These are phyloP conservation scores for Streblospio benedicti DNA, from an alignment of 1,140 invertebrate species.

Conservation along the genomic window DNA sequence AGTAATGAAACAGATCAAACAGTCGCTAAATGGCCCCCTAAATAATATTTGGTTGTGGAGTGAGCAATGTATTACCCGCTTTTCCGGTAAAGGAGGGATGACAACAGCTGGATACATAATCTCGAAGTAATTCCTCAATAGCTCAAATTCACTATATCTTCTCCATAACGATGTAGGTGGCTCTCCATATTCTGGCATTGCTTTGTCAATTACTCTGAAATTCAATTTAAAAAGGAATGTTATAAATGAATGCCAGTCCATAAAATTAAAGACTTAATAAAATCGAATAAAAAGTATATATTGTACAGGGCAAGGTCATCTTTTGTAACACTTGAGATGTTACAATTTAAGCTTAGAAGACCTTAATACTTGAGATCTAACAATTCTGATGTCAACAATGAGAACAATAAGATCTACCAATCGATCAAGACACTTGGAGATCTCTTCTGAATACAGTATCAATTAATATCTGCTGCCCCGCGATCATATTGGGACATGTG, in stretches of 20 bases:
- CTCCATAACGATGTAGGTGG: conserved; percentile 64
- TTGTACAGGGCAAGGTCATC: no score
- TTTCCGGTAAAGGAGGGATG: conserved; percentile 71
- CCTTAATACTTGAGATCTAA: neutral
- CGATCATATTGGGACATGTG: neutral
- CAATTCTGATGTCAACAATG: neutral
- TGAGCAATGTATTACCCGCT: conserved; percentile 54
- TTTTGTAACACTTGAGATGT: no score
- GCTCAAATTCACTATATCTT: conserved; percentile 75
- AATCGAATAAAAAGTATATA: no score
- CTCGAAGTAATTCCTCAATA: conserved; percentile 66
- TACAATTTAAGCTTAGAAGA: neutral
- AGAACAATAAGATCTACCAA: no score
- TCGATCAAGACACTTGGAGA: no score
- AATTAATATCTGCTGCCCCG: neutral
- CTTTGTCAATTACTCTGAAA: conserved; percentile 61
- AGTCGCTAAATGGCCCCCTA: no score
- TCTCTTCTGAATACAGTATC: no score
- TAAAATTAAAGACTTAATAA: neutral
- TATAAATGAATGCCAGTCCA: neutral
- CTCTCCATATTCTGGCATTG: conserved; percentile 56
- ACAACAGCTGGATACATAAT: conserved; percentile 68
- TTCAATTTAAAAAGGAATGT: neutral
- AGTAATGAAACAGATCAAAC: neutral
- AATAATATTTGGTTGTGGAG: no score